Evolutionary conservation across 2,113 vertebrate species (phyloP), one percentile per base, ranked within the genome.

Genomic region (Myotis davidii): DNA sequence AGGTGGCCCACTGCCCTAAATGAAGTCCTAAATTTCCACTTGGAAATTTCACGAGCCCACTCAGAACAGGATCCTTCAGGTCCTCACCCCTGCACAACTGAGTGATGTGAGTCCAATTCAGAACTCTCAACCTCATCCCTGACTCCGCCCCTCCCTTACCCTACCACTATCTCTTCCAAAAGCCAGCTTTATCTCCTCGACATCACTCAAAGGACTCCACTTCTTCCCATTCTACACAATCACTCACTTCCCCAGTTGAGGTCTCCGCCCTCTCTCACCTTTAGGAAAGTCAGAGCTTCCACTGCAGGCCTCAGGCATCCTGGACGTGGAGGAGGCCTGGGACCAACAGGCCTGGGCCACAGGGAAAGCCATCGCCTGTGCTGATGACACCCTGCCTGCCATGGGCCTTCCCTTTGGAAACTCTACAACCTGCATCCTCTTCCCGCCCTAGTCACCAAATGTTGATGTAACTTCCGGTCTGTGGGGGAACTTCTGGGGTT

Each of bases 301-400:
- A 3, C 1, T 5, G 17, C 1, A 6, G 61, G 76, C 39, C 48
- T 34, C 69, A 6, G 64, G 34, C 42, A 23, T 0, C 4, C 5
- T 1, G 4, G 7, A 39, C 10, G 59, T 2, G 2, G 54, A 23
- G 2, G 6, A 25, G 18, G 1, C 9, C 23, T 6, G 20, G 56
- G 70, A 45, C 13, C 73, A 37, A 39, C 50, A 11, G 12, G 32
- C 48, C 45, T 8, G 23, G 54, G 77, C 67, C 54, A 42, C 59
- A 12, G 5, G 54, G 2, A n/a, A 89, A 79, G 61, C 21, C 74
- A 48, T 1, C 0, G 0, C 11, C 20, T 37, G n/a, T 12, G 39
- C 84, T 45, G 18, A 23, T 2, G 17, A 34, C 18, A 39, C 12
- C 32, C 14, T 0, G 0, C 48, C n/a, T 5, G 9, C 76, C 27